Conservation (phyloP, 2,113 vertebrate genomes). For the Psophia crepitans region DNA sequence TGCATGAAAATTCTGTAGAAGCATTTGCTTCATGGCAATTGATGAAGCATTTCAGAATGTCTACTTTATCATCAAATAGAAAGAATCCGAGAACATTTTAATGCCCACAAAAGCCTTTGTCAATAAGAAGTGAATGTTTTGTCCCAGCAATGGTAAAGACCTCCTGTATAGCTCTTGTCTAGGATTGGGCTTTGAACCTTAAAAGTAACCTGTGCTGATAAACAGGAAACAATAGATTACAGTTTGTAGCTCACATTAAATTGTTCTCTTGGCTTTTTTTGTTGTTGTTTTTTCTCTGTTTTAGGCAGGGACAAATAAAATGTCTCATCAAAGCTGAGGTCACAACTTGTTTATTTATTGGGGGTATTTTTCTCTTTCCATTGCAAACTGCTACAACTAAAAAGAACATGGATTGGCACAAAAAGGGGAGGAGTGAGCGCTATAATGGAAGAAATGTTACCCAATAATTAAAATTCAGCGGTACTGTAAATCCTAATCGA, state of each 20-base stretch:
- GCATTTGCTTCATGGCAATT: background rate
- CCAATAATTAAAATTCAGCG: constrained; percentile 72
- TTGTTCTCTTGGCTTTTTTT: background rate
- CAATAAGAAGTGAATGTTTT: constrained; percentile 26
- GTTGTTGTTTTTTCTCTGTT: background rate
- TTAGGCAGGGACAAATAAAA: background rate
- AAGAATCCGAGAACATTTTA: constrained; percentile 18
- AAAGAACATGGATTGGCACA: constrained; percentile 25
- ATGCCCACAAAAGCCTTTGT: constrained; percentile 3
- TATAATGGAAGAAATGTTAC: constrained; percentile 67
- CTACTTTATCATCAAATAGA: constrained; percentile 25
- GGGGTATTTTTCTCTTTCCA: background rate
- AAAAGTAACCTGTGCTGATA: background rate
- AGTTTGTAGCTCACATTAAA: background rate
- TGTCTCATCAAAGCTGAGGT: background rate
- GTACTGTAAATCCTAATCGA: constrained; percentile 67
- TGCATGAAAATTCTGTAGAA: background rate
- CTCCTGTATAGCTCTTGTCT: constrained; percentile 45
- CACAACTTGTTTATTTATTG: constrained; percentile 23
- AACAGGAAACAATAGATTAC: constrained; percentile 39
- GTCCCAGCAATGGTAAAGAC: constrained; percentile 35
- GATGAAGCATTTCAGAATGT: constrained; percentile 17
- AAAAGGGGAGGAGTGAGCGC: background rate
- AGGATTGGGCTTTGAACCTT: background rate
- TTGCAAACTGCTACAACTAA: background rate